Evolutionary conservation across 2,888 invertebrate species (phyloP).

Genomic region (Rotaria socialis): DNA sequence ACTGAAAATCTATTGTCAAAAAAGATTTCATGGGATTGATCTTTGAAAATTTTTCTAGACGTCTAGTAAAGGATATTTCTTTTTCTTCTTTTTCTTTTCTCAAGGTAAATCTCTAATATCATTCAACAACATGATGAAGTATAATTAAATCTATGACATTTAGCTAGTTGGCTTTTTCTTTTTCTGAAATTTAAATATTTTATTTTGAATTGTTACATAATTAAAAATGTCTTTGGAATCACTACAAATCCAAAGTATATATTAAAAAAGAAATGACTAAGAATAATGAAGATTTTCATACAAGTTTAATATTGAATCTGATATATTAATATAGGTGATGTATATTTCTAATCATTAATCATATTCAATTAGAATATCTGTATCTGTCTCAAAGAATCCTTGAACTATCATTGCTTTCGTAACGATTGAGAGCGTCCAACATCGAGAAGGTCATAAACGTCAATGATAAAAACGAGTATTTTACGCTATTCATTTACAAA

Average conservation of each 20-base stretch:
- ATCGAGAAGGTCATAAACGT: background rate
- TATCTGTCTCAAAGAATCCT: background rate
- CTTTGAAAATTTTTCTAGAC: too few relatives aligned
- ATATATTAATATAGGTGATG: background rate
- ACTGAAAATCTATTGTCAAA: too few relatives aligned
- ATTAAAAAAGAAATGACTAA: background rate
- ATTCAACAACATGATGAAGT: too few relatives aligned
- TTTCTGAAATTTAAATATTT: too few relatives aligned
- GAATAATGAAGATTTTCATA: background rate
- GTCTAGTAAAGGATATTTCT: too few relatives aligned
- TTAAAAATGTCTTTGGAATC: too few relatives aligned
- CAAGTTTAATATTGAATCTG: background rate
- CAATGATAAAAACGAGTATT: background rate
- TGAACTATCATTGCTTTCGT: conserved; percentile 23
- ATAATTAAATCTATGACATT: too few relatives aligned
- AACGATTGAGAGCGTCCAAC: background rate
- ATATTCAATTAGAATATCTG: background rate
- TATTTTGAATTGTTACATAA: too few relatives aligned
- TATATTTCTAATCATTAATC: background rate
- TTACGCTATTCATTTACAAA: background rate
- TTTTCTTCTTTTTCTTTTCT: too few relatives aligned
- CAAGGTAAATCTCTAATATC: too few relatives aligned
- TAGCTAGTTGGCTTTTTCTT: too few relatives aligned
- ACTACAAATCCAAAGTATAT: background rate
- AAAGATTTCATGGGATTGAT: too few relatives aligned